Evolutionary conservation across 2,888 invertebrate genomes (phyloP).

Genomic region (Rhingia campestris): DNA sequence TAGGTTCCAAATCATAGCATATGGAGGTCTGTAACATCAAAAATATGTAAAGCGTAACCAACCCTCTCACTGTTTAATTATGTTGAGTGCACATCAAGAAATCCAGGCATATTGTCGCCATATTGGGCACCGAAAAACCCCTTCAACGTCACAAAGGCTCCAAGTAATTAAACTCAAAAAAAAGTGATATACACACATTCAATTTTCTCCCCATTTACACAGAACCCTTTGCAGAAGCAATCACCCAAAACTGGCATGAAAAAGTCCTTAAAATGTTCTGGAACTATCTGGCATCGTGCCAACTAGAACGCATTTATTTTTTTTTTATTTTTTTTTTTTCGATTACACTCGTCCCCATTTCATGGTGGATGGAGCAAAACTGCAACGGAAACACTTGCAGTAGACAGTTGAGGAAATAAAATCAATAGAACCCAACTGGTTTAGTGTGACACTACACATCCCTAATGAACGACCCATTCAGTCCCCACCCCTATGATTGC

Average conservation of each 20-base stretch:
- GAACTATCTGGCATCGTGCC: constrained; percentile 63
- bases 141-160: neutral
- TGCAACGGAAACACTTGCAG: constrained; percentile 10
- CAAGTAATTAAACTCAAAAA: constrained; percentile 15
- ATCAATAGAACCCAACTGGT: constrained; percentile 60
- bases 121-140: neutral
- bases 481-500: too few relatives aligned
- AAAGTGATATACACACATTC: constrained; percentile 11
- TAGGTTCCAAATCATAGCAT: too few relatives aligned
- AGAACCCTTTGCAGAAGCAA: constrained; percentile 21
- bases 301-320: constrained; percentile 46
- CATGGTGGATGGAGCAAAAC: constrained; percentile 19
- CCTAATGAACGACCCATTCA: constrained; percentile 40
- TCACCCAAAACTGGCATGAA: constrained; percentile 30
- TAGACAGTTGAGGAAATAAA: constrained; percentile 36
- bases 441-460: constrained; percentile 55
- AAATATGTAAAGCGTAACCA: too few relatives aligned
- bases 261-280: neutral
- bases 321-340: neutral
- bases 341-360: constrained; percentile 49
- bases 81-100: neutral
- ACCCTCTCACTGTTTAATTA: neutral
- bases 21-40: too few relatives aligned
- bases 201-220: constrained; percentile 34
- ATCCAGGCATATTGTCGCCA: neutral